Conservation (phyloP, 2,797 vertebrate species). For the Arnoldichthys spilopterus region DNA sequence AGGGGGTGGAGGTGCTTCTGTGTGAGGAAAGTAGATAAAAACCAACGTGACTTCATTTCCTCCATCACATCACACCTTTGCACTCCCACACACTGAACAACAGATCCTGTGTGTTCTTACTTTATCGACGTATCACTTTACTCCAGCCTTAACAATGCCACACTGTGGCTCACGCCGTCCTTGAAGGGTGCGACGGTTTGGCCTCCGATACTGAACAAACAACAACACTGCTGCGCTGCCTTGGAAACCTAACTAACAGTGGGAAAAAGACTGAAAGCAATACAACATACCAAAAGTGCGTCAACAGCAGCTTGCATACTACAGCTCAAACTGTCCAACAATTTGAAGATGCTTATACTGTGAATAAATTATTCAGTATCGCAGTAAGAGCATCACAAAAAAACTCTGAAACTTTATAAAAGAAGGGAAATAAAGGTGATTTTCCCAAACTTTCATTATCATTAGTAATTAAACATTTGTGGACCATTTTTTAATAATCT, state of each 20-base stretch:
- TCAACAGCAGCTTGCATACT: not conserved
- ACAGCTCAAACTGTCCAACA: no score
- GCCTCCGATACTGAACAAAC: conserved; percentile 35
- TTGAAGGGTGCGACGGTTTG: conserved; percentile 43
- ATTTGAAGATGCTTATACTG: no score
- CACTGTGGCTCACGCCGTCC: conserved; percentile 13
- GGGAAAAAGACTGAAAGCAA: not conserved
- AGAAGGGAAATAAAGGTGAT: no score
- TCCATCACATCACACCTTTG: not conserved
- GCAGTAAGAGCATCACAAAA: no score
- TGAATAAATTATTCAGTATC: no score
- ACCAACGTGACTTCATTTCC: conserved; percentile 2
- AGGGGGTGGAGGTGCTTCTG: not conserved
- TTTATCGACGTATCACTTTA: conserved; percentile 45
- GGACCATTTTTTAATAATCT: no score
- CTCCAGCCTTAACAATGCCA: conserved; percentile 31
- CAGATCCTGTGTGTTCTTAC: conserved; percentile 10
- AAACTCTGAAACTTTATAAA: no score
- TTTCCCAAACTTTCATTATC: no score
- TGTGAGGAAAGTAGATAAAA: conserved; percentile 13
- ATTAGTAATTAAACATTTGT: no score
- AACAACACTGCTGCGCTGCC: conserved; percentile 28
- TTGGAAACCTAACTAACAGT: conserved; percentile 28
- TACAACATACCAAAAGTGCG: not conserved
- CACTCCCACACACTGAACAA: conserved; percentile 37